Conservation (phyloP, 2,888 invertebrate genomes). For the Pristionchus arcanus region DNA sequence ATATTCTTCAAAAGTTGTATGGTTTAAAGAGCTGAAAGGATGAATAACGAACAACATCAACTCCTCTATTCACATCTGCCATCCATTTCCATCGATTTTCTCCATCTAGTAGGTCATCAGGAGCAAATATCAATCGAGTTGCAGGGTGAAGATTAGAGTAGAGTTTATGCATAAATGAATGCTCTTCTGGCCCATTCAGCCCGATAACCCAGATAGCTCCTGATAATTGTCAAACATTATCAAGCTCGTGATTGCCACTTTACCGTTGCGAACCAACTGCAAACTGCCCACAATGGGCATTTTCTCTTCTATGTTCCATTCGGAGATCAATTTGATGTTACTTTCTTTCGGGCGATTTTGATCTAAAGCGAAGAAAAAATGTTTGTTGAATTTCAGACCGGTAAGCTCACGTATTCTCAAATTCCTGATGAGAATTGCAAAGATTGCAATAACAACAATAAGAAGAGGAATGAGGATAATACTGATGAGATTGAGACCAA, state of each 20-base stretch:
- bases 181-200: neutral
- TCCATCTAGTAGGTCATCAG: neutral
- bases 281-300: neutral
- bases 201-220: neutral
- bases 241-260: neutral
- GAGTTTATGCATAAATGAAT: neutral
- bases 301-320: neutral
- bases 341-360: neutral
- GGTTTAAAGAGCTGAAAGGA: too few relatives aligned
- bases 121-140: neutral
- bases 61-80: neutral
- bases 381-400: too few relatives aligned
- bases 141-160: neutral
- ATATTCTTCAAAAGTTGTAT: too few relatives aligned
- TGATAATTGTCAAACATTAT: neutral
- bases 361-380: neutral
- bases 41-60: neutral
- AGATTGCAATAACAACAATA: neutral
- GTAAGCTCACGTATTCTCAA: neutral
- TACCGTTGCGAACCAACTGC: neutral
- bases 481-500: neutral
- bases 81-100: constrained; percentile 22
- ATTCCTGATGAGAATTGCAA: neutral
- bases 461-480: constrained; percentile 2
- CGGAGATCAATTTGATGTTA: neutral